Evolutionary conservation across 2,113 vertebrate species (phyloP).

Genomic region (Podarcis muralis): DNA sequence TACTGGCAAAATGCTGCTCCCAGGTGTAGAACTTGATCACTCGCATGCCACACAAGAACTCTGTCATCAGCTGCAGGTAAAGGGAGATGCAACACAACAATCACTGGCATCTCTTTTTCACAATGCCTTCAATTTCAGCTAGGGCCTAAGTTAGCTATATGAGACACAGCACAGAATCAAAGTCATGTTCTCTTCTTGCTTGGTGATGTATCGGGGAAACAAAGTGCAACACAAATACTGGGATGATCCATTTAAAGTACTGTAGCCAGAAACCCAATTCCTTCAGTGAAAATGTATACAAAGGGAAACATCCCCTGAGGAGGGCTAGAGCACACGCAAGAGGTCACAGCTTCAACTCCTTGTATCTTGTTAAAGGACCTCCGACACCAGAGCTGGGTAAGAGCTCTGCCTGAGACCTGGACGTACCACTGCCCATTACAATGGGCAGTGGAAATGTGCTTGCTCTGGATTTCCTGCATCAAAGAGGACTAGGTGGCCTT

Average conservation of each 20-base stretch:
- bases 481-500: background rate
- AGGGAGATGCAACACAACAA: conserved; percentile 19
- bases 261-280: conserved; percentile 3
- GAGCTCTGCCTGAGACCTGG: background rate
- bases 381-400: background rate
- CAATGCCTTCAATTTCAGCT: background rate
- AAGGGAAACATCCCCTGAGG: background rate
- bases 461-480: background rate
- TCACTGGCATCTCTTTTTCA: background rate
- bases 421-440: background rate
- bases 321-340: background rate
- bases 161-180: background rate
- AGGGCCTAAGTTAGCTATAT: background rate
- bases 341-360: background rate
- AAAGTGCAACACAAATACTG: conserved; percentile 5
- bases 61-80: conserved; percentile 86
- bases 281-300: background rate
- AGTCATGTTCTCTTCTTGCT: conserved; percentile 1
- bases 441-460: too few relatives aligned
- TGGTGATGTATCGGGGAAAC: background rate
- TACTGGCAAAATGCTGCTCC: conserved; percentile 85
- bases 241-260: background rate
- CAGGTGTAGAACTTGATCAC: conserved; percentile 95
- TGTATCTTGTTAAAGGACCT: background rate
- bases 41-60: conserved; percentile 90